phyloP scores from a whole-genome alignment of 2,113 vertebrate species.

The Calidris pygmaea region DNA sequence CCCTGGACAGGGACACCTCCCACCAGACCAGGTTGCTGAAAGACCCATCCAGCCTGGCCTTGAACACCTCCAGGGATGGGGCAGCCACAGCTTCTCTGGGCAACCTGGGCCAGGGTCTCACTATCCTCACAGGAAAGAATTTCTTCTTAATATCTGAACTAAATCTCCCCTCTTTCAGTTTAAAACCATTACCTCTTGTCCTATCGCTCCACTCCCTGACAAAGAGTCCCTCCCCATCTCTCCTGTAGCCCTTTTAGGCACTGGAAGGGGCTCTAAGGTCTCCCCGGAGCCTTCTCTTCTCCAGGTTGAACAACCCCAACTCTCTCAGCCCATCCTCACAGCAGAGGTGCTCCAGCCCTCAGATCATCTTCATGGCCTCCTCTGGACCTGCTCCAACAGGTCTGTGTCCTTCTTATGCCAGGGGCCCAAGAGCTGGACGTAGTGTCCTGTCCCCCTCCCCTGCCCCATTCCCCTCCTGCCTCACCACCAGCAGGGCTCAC shows the following conservation, averaged over 20 bases:
- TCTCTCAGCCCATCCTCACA: neutral
- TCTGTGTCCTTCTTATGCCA: neutral
- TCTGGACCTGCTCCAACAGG: neutral
- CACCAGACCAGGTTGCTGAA: neutral
- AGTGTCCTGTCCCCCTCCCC: neutral
- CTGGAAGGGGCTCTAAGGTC: neutral
- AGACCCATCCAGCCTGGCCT: neutral
- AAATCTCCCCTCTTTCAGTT: neutral
- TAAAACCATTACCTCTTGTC: neutral
- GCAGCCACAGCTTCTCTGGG: neutral
- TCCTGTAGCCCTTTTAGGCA: neutral
- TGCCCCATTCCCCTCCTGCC: neutral
- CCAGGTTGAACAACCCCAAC: neutral
- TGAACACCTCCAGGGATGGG: neutral
- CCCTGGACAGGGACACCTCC: neutral
- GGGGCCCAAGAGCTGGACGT: neutral
- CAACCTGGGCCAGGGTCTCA: neutral
- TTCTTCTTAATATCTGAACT: neutral
- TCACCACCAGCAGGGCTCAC: neutral
- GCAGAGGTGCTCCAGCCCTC: neutral
- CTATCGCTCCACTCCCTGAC: neutral
- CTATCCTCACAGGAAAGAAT: neutral
- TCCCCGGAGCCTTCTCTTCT: neutral
- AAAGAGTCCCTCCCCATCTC: neutral
- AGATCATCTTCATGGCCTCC: neutral